Evolutionary conservation across 2,888 invertebrate species (phyloP).

Genomic region (Adelphocoris suturalis): DNA sequence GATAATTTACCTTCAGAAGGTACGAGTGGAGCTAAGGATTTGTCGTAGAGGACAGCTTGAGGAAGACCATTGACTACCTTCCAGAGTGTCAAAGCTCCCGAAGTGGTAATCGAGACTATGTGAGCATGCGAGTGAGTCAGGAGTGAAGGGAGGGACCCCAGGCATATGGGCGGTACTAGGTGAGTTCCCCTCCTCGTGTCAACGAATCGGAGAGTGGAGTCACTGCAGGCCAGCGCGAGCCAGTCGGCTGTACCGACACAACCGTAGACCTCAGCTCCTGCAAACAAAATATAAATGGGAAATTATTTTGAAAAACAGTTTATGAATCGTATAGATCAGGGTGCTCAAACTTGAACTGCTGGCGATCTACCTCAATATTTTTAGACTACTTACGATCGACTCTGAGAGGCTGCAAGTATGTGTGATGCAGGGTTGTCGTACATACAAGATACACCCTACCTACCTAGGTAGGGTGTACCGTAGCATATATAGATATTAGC

Average conservation of each 20-base stretch:
- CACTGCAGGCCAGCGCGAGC: constrained; percentile 84
- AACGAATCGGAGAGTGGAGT: constrained; percentile 84
- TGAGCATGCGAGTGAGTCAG: constrained; percentile 79
- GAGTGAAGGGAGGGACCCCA: constrained; percentile 82
- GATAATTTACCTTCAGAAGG: constrained; percentile 64
- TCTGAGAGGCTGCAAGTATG: too few species aligned
- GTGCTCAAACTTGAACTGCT: too few species aligned
- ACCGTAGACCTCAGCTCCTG: constrained; percentile 83
- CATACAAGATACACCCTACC: too few species aligned
- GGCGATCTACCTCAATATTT: too few species aligned
- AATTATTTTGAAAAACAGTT: too few species aligned
- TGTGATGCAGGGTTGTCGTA: too few species aligned
- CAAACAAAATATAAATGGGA: too few species aligned
- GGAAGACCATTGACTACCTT: constrained; percentile 69
- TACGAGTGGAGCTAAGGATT: constrained; percentile 81
- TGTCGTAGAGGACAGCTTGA: constrained; percentile 80
- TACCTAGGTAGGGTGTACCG: too few species aligned
- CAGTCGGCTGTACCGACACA: constrained; percentile 83
- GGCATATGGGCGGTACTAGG: constrained; percentile 81
- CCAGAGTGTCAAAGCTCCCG: constrained; percentile 82
- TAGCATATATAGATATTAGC: too few species aligned
- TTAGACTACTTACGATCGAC: too few species aligned
- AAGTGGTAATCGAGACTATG: constrained; percentile 81
- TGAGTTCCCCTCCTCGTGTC: constrained; percentile 80
- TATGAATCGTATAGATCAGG: too few species aligned